Conservation (phyloP, 1,140 invertebrate genomes). For the Drosophila varians region DNA sequence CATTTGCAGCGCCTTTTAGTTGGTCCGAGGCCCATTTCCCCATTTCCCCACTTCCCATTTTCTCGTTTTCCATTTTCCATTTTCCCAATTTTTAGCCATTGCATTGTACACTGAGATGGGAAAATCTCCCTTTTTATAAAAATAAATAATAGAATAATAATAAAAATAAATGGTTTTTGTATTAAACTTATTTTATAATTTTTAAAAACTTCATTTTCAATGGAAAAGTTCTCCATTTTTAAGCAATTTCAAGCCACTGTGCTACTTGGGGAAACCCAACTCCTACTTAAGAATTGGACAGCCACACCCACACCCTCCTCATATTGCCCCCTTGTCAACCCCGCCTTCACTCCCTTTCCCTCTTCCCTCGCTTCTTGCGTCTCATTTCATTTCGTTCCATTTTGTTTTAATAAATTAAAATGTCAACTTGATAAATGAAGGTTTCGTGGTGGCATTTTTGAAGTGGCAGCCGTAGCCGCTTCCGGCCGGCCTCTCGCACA, state of each 20-base stretch:
- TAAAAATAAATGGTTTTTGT: no score
- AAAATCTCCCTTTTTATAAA: background rate
- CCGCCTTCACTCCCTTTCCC: background rate
- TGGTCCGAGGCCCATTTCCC: no score
- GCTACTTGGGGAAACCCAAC: constrained; percentile 1
- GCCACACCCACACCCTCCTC: constrained; percentile 16
- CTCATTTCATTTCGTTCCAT: constrained; percentile 73
- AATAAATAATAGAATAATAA: no score
- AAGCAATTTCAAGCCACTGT: background rate
- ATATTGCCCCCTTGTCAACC: background rate
- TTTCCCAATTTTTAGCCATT: constrained; percentile 2
- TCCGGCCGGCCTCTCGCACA: constrained; percentile 8
- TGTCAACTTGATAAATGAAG: constrained; percentile 81
- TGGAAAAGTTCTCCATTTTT: no score
- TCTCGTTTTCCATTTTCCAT: constrained; percentile 1
- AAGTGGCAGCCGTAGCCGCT: constrained; percentile 49
- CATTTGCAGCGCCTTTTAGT: constrained; percentile 67
- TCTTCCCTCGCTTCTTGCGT: constrained; percentile 11
- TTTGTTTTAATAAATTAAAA: constrained; percentile 82
- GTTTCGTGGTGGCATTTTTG: constrained; percentile 74
- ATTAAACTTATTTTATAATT: no score
- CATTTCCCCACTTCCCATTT: constrained; percentile 10
- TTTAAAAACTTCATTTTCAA: no score
- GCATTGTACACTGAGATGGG: constrained; percentile 4
- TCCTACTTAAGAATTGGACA: constrained; percentile 32